Base-by-base conservation (phyloP, 1,140 invertebrate genomes). In the Platyscapa corneri region DNA sequence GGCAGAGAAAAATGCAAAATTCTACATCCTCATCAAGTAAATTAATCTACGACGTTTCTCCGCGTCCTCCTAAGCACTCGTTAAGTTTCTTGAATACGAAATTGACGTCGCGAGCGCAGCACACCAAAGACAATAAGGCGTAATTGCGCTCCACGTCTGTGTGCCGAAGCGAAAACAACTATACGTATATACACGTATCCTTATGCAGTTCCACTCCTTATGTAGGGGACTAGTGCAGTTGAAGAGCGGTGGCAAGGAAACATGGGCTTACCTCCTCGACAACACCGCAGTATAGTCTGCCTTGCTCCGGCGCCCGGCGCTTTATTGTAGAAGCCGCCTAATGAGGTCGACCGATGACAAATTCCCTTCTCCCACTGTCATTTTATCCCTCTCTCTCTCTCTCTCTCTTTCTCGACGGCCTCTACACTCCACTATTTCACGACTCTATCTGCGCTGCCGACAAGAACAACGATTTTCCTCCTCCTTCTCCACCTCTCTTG, bases 21-120 rank as follows among this genome's bases (percentile, higher is more conserved):
- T 87, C 78, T 87, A 86, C 77, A 85, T 85, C 77, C 77, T 85
- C 83, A 81, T 85, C 83, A 85, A 81, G 84, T 81, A 65, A 85
- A 85, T 82, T 74, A 85, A 85, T 85, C 53, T 30, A 65, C 76
- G 83, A 37, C 65, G 65, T 79, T 39, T 64, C 7, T 56, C 20
- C 65, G 32, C 12, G 12, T 53, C 32, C 75, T 49, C 60, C 60
- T 67, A 67, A 60, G 76, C 83, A 79, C 83, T 79, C 34, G 83
- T 85, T 85, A 85, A 85, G 42, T 85, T 85, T 85, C 77, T 85
- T 70, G 53, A 82, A 85, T 76, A 79, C 56, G 39, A 82, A 85
- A 82, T 85, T 85, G 78, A 85, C 70, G 78, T 76, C n/a, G 56
- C 49, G 72, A 32, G 0, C n/a, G 76, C 72, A 32, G 34, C 27